Evolutionary conservation across 2,113 vertebrate species (phyloP).

Genomic region (Hemiprocne comata): DNA sequence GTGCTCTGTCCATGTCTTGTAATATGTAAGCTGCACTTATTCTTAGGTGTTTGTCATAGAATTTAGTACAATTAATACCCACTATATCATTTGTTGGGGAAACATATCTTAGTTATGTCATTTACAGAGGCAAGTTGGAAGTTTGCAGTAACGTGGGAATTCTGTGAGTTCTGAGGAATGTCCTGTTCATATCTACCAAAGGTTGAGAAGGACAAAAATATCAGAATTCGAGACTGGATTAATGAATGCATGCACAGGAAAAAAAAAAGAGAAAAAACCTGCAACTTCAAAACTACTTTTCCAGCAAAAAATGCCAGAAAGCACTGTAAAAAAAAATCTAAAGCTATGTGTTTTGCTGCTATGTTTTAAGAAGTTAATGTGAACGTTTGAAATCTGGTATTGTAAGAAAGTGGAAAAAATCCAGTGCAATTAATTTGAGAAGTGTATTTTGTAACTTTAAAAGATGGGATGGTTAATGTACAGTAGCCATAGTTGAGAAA

Average conservation of each 20-base stretch:
- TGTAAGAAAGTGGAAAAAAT: neutral
- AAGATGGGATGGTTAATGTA: neutral
- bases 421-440: neutral
- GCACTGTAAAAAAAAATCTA: neutral
- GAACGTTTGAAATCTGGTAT: neutral
- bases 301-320: neutral
- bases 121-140: neutral
- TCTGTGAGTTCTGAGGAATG: rapidly evolving
- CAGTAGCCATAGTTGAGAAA: neutral
- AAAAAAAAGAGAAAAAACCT: rapidly evolving
- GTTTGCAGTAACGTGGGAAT: neutral
- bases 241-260: neutral
- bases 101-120: neutral
- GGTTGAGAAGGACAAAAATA: neutral
- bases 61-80: neutral
- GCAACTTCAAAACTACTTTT: neutral
- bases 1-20: neutral
- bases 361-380: neutral
- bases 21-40: neutral
- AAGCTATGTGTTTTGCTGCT: neutral
- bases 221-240: neutral
- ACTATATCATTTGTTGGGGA: neutral
- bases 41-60: neutral
- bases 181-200: neutral
- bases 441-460: neutral